Base-by-base conservation (phyloP, 1,140 invertebrate genomes). In the Ericerus pela region DNA sequence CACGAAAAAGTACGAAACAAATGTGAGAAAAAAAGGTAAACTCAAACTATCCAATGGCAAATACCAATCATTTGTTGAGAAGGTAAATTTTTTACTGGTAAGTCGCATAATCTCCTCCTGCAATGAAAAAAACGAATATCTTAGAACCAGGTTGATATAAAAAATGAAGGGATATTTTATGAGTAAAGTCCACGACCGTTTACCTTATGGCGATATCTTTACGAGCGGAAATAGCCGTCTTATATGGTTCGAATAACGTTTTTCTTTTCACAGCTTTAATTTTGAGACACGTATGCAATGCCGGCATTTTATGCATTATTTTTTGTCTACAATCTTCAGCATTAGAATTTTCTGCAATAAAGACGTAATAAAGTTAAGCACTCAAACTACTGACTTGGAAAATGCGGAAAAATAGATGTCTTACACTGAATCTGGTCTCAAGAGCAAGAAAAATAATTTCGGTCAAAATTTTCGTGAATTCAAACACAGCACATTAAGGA, bases 181-280 rank as follows among this genome's bases (percentile, higher is more conserved):
- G 10, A 47, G 12, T 16, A 14, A 12, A 20, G 8, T 22, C 14
- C 20, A 16, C 8, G 26, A 22, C 22, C 26, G 8, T 47, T 47
- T 47, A 47, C 41, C 41, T 47, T 22, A 47, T 47, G 26, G 8
- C 26, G 26, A 47, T 47, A 47, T 47, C 41, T 24, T 47, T 47
- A 24, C 41, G 41, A 47, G 41, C 41, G 20, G 41, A 47, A 4
- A 47, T 47, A 10, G 41, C 41, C 11, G 41, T 47, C 26, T 47
- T 47, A 47, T 47, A 47, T 10, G 41, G 41, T 22, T 47, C 41
- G 20, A 47, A 47, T 22, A 47, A 24, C 11, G 41, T 47, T 47
- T 24, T 47, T 24, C 41, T 47, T 47, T 47, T 47, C 6, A 47
- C 26, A 18, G 20, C 4, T 47, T 24, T 47, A 47, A 24, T 24